Evolutionary conservation across 30 jellyfish, hydroid and myxozoan species (phyloP), one percentile per base, ranked within the genome.

Genomic region (Catostylus mosaicus): DNA sequence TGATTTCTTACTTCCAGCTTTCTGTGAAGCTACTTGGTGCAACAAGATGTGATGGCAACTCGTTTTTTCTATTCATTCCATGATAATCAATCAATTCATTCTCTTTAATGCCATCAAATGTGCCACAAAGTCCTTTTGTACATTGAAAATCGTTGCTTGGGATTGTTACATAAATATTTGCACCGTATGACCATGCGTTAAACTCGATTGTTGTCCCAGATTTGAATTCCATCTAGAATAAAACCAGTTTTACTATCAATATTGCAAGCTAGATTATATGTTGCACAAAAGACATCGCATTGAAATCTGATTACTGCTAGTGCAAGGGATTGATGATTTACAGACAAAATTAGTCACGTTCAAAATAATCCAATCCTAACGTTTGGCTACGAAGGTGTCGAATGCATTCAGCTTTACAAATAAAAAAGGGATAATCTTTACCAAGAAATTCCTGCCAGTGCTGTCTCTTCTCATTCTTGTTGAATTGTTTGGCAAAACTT

Each of bases 1-100:
- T n/a, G n/a, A n/a, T n/a, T n/a, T n/a, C n/a, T n/a, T 60, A 90
- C 98, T 76, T 90, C 98, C 98, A 90, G 59, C 96, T 85, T 60
- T 85, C 96, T 22, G 96, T 32, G 77, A 90, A 90, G 26, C 62
- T 83, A 32, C 31, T 27, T 16, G 86, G 93, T 1, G 94, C 96
- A 4, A 90, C 86, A 2, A 62, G 48, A 5, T 75, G 27, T n/a
- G n/a, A n/a, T 33, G 73, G 33, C 3, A 29, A 18, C 24, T 30
- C 27, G 40, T 72, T 62, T 47, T 37, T 57, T 34, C 97, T 95
- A 46, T 59, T 61, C 40, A 40, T 83, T 36, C 73, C 81, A 0
- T 16, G 51, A n/a, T n/a, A n/a, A n/a, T n/a, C n/a, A n/a, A n/a
- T n/a, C 95, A 83, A 32, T 1, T 90, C 98, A 50, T 90, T 90